A percentile compares a stretch with the other conserved stretches of the same genome.
These are phyloP conservation scores for Madoqua kirkii DNA, from an alignment of 2,113 vertebrate genomes.

Conservation along the genomic window DNA sequence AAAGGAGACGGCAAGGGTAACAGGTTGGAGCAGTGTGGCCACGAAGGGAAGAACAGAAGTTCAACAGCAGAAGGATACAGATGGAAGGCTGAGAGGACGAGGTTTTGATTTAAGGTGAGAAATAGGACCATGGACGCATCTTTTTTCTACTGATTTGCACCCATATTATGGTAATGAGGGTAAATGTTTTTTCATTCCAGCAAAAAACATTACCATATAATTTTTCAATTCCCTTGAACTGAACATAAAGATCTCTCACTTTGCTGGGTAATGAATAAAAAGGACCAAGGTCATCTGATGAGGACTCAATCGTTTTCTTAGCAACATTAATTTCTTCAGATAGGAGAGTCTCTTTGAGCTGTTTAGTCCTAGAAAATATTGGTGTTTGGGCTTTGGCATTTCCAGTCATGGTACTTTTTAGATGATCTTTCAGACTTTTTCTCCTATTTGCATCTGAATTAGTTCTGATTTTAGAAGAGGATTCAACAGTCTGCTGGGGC, in stretches of 20 bases:
- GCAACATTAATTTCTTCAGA: constrained; percentile 89
- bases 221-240: constrained; percentile 88
- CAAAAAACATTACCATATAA: constrained; percentile 89
- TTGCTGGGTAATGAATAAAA: constrained; percentile 95
- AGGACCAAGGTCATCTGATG: constrained; percentile 88
- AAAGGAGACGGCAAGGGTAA: neutral
- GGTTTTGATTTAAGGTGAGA: neutral
- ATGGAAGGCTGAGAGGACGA: neutral
- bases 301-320: constrained; percentile 80
- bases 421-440: constrained; percentile 86
- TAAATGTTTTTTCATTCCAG: neutral
- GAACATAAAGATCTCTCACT: constrained; percentile 90
- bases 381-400: constrained; percentile 86
- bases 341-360: constrained; percentile 86
- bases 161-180: neutral
- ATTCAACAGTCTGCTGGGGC: neutral
- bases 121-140: neutral
- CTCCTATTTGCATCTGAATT: constrained; percentile 59
- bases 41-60: neutral
- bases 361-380: constrained; percentile 81
- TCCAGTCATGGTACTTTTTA: constrained; percentile 90
- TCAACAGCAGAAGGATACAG: neutral
- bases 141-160: neutral
- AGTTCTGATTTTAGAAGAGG: neutral
- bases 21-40: neutral